phyloP scores from a whole-genome alignment of 2,797 vertebrate species.

The Gambusia yucatana region DNA sequence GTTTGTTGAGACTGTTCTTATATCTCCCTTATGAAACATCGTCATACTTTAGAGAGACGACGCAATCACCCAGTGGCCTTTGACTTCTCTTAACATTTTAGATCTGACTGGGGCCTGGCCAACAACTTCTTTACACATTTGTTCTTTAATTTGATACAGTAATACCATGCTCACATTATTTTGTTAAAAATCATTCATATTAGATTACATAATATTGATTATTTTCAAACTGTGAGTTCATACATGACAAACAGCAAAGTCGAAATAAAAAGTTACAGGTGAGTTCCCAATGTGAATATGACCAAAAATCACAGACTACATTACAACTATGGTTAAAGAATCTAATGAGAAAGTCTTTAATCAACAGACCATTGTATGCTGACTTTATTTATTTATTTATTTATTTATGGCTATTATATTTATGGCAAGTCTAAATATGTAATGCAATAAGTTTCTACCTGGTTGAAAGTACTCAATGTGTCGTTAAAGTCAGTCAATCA shows the following conservation, averaged over 20 bases:
- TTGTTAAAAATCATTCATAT: background rate
- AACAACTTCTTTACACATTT: background rate
- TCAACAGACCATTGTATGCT: background rate
- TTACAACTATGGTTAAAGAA: background rate
- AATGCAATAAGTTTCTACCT: background rate
- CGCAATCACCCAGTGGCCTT: background rate
- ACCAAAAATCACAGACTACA: background rate
- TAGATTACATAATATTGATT: background rate
- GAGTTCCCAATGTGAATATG: background rate
- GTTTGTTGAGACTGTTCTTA: slow-evolving; percentile 31
- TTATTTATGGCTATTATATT: background rate
- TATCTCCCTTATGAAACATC: slow-evolving; percentile 1
- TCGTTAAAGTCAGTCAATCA: background rate
- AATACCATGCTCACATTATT: background rate
- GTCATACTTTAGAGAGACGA: background rate
- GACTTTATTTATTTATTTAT: background rate
- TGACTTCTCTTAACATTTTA: background rate
- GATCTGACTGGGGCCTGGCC: background rate
- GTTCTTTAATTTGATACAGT: background rate
- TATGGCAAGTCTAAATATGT: background rate
- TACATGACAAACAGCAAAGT: background rate
- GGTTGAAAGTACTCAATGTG: background rate
- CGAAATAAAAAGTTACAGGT: background rate
- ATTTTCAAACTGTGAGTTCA: background rate
- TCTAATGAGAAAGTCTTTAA: too few relatives aligned